Evolutionary conservation across 1,140 invertebrate species (phyloP), one percentile per base, ranked within the genome.

Genomic region (Anagrus nilaparvatae): DNA sequence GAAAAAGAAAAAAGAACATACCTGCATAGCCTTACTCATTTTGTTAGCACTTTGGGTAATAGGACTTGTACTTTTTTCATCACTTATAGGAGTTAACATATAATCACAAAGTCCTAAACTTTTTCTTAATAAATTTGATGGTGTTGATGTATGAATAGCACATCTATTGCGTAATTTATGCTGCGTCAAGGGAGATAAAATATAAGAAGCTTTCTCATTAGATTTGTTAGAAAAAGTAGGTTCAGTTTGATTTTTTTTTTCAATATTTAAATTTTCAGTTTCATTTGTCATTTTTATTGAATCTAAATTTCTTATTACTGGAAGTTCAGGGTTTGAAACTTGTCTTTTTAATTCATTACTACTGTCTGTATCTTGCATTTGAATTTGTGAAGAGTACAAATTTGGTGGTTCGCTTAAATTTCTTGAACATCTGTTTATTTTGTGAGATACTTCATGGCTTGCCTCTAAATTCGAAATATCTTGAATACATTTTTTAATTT

Each of bases 11-110:
- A n/a, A n/a, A n/a, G n/a, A 40, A 30, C 49, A 58, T 74, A 87
- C 85, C 82, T 87, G 84, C 84, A 89, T 87, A 30, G 84, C 78
- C 62, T 82, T 84, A 3, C 81, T 77, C 78, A 88, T 81, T 60
- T 83, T 79, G 55, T 86, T 83, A 5, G 85, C 79, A 0, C 84
- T 87, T 52, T 84, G 81, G 0, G 84, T 89, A 38, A 89, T 87
- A 2, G 85, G 86, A 7, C 84, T 87, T 83, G 88, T 87, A 30
- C 82, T 85, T 28, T 79, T 79, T 29, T 75, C 72, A 49, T 72
- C 69, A 38, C 63, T 59, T 63, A 76, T 62, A 12, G 73, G 69
- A 19, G 73, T 74, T 44, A 72, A 63, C 29, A 71, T 54, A 46
- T 74, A 43, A 54, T 75, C 54, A 57, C 70, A 51, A 12, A 73